phyloP scores from a whole-genome alignment of 2,113 vertebrate genomes.

The Choloepus hoffmanni region DNA sequence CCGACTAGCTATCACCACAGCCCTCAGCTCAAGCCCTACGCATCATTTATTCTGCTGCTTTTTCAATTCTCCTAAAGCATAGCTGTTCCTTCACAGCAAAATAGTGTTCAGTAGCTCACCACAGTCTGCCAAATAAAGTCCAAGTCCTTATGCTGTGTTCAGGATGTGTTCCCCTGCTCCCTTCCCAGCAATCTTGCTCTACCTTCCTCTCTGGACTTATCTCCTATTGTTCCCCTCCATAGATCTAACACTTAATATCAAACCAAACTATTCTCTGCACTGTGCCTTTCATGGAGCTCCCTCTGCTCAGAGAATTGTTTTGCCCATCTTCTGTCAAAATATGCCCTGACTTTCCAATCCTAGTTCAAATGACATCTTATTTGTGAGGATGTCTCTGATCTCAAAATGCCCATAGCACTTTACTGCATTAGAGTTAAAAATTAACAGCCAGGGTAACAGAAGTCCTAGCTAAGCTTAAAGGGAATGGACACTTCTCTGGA shows the following conservation, averaged over 20 bases:
- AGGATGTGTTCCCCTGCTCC: not conserved
- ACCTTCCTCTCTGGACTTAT: constrained; percentile 16
- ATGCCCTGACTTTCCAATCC: not conserved
- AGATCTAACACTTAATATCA: not conserved
- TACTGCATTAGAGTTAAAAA: not conserved
- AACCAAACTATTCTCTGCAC: not conserved
- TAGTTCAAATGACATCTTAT: not conserved
- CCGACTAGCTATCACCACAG: not conserved
- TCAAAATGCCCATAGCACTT: not conserved
- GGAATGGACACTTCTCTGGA: not conserved
- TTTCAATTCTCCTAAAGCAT: not conserved
- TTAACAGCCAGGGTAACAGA: not conserved
- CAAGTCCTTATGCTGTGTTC: not conserved
- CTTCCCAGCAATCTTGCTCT: not conserved
- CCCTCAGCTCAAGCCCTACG: not conserved
- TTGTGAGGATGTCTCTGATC: not conserved
- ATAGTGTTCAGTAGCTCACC: not conserved
- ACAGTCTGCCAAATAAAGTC: not conserved
- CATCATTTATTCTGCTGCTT: not conserved
- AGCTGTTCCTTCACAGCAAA: not conserved
- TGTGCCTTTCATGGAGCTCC: not conserved
- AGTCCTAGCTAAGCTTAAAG: not conserved
- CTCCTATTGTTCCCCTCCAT: not conserved
- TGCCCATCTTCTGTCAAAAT: not conserved
- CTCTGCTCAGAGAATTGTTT: not conserved